These are phyloP conservation scores for Labia minor DNA, from an alignment of 2,888 invertebrate genomes.

Conservation along the genomic window DNA sequence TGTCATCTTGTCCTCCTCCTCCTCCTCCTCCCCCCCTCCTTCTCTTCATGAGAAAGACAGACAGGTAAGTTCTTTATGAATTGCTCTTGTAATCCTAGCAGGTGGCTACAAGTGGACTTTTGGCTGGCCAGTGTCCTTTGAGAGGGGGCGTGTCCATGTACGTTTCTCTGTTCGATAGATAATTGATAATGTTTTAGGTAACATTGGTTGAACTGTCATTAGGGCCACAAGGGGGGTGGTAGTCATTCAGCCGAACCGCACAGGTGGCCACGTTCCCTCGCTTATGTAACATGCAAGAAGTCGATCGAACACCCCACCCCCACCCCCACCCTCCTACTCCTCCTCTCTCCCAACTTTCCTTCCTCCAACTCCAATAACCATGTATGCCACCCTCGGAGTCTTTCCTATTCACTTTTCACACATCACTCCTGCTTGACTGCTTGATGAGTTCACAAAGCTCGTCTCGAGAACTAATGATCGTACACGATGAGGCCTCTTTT, in stretches of 20 bases:
- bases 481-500: no score
- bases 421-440: neutral
- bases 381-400: neutral
- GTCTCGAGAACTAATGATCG: no score
- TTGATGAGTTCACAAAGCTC: no score
- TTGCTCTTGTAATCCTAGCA: no score
- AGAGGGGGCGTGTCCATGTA: neutral
- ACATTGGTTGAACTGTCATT: conserved; percentile 13
- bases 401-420: conserved; percentile 1
- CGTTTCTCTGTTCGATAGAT: neutral
- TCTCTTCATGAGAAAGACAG: no score
- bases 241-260: no score
- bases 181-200: conserved; percentile 13
- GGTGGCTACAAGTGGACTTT: no score
- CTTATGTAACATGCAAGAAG: conserved; percentile 9
- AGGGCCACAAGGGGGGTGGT: neutral
- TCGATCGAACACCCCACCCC: neutral
- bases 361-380: no score
- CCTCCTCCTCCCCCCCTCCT: no score
- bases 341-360: neutral
- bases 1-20: no score
- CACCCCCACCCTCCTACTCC: neutral
- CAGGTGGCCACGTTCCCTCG: neutral
- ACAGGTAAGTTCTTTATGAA: no score
- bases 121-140: no score